Conservation (phyloP, 1,140 invertebrate species). For the Colletes gigas region DNA sequence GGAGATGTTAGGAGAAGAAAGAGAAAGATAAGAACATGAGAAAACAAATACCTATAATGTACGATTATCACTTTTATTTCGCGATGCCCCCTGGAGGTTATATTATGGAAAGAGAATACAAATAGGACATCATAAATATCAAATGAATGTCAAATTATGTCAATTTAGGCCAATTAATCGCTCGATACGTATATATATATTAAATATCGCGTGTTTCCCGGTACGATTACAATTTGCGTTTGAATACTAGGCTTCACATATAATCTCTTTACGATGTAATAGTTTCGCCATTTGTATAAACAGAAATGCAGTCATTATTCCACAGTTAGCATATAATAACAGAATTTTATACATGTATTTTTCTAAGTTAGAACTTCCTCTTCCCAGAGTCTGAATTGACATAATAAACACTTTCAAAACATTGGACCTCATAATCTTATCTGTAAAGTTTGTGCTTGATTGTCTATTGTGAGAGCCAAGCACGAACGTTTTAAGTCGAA, state of each 20-base stretch:
- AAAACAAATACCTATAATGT: conserved; percentile 42
- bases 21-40: conserved; percentile 59
- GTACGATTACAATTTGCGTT: neutral
- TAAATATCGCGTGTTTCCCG: neutral
- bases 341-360: neutral
- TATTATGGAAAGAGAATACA: conserved; percentile 72
- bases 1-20: conserved; percentile 68
- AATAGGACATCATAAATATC: conserved; percentile 56
- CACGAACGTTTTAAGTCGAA: conserved; percentile 38
- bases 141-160: conserved; percentile 40
- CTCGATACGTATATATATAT: neutral
- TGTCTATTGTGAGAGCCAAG: conserved; percentile 49
- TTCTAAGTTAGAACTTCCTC: neutral
- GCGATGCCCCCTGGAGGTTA: conserved; percentile 64
- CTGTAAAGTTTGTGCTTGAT: conserved; percentile 54
- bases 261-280: neutral
- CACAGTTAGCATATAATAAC: neutral
- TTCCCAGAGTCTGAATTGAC: conserved; percentile 39
- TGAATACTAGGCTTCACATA: neutral
- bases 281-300: neutral
- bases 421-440: conserved; percentile 53
- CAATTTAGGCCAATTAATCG: conserved; percentile 27
- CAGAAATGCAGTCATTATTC: neutral
- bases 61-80: conserved; percentile 23
- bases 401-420: conserved; percentile 28